These are phyloP conservation scores for Heptranchias perlo DNA, from an alignment of 2,113 vertebrate genomes.

Conservation along the genomic window DNA sequence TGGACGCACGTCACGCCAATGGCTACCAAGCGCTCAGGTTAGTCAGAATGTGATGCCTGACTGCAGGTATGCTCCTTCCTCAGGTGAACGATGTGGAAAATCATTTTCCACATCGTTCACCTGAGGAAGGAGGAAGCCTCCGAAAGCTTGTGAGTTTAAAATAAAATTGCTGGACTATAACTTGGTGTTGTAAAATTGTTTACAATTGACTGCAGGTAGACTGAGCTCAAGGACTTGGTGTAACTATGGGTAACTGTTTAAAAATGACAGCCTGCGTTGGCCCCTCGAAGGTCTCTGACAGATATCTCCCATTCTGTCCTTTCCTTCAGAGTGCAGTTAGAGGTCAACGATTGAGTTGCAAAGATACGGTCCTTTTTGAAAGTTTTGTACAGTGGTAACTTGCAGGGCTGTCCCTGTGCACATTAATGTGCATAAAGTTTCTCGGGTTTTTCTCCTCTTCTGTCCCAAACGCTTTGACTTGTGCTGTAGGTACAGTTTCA, in stretches of 20 bases:
- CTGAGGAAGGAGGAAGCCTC: too few species aligned
- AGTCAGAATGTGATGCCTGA: constrained; percentile 43
- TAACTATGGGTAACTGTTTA: not conserved
- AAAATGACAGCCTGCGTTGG: not conserved
- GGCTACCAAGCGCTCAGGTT: constrained; percentile 92
- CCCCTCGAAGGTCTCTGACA: not conserved
- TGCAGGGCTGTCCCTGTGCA: not conserved
- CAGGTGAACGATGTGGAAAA: too few species aligned
- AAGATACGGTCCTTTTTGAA: not conserved
- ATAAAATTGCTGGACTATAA: too few species aligned
- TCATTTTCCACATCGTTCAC: too few species aligned
- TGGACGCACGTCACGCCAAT: constrained; percentile 97
- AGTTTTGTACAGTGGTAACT: not conserved
- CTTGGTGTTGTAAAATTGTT: too few species aligned
- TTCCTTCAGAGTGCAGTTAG: not conserved
- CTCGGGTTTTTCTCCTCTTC: not conserved
- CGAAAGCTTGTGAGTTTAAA: too few species aligned
- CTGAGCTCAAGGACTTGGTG: not conserved
- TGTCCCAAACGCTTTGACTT: not conserved
- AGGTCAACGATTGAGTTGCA: not conserved
- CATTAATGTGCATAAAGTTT: not conserved
- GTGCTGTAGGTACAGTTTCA: not conserved
- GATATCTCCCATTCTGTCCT: not conserved
- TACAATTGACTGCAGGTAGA: too few species aligned
- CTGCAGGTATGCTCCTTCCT: too few species aligned